A percentile compares a stretch with the other conserved stretches of the same genome.
Conservation (phyloP, 2,888 invertebrate genomes). For the Apamea sordens region DNA sequence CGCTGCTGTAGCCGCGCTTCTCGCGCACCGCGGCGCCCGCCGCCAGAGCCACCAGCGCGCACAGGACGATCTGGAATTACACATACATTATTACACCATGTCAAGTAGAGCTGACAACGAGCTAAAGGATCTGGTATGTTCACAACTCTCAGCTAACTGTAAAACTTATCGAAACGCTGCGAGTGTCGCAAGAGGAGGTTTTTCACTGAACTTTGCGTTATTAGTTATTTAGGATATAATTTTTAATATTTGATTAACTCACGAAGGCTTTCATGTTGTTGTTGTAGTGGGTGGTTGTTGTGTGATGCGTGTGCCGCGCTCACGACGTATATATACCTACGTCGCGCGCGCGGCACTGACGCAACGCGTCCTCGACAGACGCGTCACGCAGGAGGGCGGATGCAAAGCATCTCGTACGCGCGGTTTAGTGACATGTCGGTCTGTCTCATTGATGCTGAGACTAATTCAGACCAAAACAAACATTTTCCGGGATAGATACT, state of each 20-base stretch:
- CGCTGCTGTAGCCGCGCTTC: conserved; percentile 60
- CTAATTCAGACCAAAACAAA: neutral
- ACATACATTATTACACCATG: neutral
- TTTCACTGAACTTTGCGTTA: neutral
- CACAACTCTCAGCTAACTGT: neutral
- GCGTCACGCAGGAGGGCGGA: conserved; percentile 9
- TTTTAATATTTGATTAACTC: conserved; percentile 33
- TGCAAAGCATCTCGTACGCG: neutral
- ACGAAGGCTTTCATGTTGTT: conserved; percentile 64
- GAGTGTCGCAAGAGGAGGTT: neutral
- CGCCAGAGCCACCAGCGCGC: conserved; percentile 51
- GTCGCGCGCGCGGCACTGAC: neutral
- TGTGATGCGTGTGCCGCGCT: conserved; percentile 30
- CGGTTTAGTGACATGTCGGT: conserved; percentile 5
- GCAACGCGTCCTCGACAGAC: conserved; percentile 44
- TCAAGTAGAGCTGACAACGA: neutral
- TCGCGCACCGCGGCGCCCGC: conserved; percentile 56
- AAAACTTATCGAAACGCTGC: neutral
- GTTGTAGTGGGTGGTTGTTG: conserved; percentile 27
- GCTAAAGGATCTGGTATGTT: neutral
- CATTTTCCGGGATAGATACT: neutral
- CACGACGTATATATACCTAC: conserved; percentile 45
- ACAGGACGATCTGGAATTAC: conserved; percentile 48
- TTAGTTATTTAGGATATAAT: neutral
- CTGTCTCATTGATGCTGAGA: neutral